Percentiles rank a stretch among this genome's conserved stretches.
These are phyloP conservation scores for Amphiura filiformis DNA, from an alignment of 35 echinoderm and acorn worm genomes.

Conservation along the genomic window DNA sequence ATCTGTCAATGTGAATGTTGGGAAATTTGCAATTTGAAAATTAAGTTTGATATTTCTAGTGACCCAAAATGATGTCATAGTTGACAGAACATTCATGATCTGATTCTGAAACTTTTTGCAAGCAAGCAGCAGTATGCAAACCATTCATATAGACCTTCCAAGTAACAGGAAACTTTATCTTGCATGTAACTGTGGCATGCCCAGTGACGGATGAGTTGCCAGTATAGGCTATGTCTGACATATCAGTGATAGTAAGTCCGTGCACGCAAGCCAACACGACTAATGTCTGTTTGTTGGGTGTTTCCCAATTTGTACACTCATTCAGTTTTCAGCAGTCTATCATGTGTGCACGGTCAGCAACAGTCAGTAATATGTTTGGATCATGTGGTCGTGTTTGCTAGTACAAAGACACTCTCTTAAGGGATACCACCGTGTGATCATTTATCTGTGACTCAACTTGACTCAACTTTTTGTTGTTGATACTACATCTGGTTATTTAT, in stretches of 20 bases:
- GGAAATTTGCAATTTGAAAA: too few species aligned
- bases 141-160: too few species aligned
- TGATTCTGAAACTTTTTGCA: too few species aligned
- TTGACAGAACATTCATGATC: too few species aligned
- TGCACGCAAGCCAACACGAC: neutral
- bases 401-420: neutral
- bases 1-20: too few species aligned
- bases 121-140: too few species aligned
- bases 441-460: neutral
- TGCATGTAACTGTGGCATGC: too few species aligned
- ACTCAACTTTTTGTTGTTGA: neutral
- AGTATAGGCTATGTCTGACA: neutral
- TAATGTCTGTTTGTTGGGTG: neutral
- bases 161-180: too few species aligned
- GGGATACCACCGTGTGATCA: neutral
- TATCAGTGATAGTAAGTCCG: neutral
- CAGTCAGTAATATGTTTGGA: neutral
- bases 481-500: neutral
- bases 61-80: too few species aligned
- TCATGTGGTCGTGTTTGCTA: neutral
- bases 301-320: neutral
- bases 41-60: too few species aligned
- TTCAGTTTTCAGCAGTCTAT: neutral
- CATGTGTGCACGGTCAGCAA: neutral
- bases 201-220: neutral